phyloP scores from a whole-genome alignment of 2,113 vertebrate genomes.

The Pteropus alecto region DNA sequence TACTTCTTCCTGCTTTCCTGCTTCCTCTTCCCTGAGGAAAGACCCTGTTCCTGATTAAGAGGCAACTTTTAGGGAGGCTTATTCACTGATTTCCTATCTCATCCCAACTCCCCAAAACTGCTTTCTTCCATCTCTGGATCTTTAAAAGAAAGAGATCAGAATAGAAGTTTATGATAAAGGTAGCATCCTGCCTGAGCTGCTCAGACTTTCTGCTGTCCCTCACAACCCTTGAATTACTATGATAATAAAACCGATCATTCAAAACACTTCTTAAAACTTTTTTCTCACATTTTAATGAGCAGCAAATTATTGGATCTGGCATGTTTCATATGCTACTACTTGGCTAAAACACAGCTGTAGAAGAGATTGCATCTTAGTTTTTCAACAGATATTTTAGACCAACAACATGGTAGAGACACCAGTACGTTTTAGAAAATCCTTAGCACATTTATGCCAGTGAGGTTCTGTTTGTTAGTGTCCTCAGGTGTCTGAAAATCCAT shows the following conservation, averaged over 20 bases:
- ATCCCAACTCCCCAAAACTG: neutral
- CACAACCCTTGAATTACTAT: neutral
- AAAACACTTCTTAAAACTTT: neutral
- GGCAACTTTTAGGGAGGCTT: neutral
- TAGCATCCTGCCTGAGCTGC: neutral
- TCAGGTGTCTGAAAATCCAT: neutral
- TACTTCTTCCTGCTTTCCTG: neutral
- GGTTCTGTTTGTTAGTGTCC: neutral
- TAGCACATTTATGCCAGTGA: neutral
- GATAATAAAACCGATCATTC: neutral
- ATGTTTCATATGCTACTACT: neutral
- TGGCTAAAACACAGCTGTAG: neutral
- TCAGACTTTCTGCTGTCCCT: neutral
- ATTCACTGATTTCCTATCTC: neutral
- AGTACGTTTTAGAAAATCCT: neutral
- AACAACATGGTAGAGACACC: neutral
- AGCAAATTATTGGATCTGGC: neutral
- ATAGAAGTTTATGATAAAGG: neutral
- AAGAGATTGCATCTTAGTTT: neutral
- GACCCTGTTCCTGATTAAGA: neutral
- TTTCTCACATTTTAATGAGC: neutral
- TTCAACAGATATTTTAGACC: neutral
- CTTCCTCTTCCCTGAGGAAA: neutral
- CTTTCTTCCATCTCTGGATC: neutral
- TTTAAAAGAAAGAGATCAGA: conserved; percentile 8